Base-by-base conservation (phyloP, 2,797 vertebrate genomes). In the Etheostoma nigrum region DNA sequence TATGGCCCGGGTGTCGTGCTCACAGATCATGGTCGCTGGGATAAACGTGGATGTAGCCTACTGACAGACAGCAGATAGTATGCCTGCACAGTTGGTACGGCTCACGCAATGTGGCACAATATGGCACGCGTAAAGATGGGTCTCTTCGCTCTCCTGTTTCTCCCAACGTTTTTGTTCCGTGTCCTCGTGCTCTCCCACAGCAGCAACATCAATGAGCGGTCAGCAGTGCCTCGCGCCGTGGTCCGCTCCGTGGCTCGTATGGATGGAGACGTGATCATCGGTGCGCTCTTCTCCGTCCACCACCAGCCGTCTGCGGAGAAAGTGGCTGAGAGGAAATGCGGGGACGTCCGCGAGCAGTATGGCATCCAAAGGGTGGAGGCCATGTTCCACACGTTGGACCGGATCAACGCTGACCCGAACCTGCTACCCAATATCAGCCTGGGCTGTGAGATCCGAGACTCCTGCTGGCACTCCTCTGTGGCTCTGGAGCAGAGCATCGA, bases 401-500 rank as follows among this genome's bases (percentile, higher is more conserved):
- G 96, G 87, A 99, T 99, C 91, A 99, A 99, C 49, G 85, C 95
- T 0, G 97, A 99, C 91, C 97, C 95, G 0, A 72, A 96, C 60
- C 94, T 99, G 76, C 94, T 99, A 27, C 98, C 98, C 77, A 98
- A 99, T 82, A 97, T 99, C 91, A 99, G 96, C 30, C 92, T 99
- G 84, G 98, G 98, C 86, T 99, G 98, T 54, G 98, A 99, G 95
- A 97, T 99, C 88, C 94, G 98, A 57, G 98, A 99, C 92, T 99
- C 98, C 23, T 99, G 98, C 90, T 99, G 98, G 98, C 97, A 99
- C 86, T 99, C 98, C 0, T 98, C 98, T 0, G 98, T 99, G 77
- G 98, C 98, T 67, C 92, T 99, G 91, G 98, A 99, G 89, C 98
- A 99, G 91, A 99, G 98, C 93, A 99, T 99, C 47, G 98, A 99